A percentile compares a stretch with the other conserved stretches of the same genome.
These are phyloP conservation scores for Drosophila bocki DNA, from an alignment of 1,140 invertebrate genomes.

Conservation along the genomic window DNA sequence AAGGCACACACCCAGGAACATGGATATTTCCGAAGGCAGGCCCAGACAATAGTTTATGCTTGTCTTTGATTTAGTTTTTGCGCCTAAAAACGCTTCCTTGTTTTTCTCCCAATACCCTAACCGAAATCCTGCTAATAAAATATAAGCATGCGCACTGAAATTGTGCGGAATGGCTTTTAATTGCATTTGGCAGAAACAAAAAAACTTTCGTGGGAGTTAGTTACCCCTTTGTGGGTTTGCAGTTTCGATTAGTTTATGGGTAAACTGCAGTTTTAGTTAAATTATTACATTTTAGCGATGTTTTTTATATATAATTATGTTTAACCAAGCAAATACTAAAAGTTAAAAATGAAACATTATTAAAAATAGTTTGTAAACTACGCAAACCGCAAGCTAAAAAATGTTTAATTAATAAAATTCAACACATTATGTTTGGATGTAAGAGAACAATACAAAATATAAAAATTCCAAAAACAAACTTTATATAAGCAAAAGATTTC, in stretches of 20 bases:
- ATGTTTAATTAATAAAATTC: not conserved
- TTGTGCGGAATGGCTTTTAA: constrained; percentile 49
- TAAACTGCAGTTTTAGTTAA: not conserved
- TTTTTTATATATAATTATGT: not conserved
- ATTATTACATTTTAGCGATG: not conserved
- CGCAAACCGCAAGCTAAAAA: not conserved
- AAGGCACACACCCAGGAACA: not conserved
- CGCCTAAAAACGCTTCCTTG: constrained; percentile 14
- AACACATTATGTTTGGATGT: not conserved
- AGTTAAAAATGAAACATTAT: not conserved
- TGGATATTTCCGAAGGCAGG: constrained; percentile 17
- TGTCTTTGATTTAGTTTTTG: constrained; percentile 22
- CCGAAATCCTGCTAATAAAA: constrained; percentile 1
- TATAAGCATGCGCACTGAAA: constrained; percentile 53
- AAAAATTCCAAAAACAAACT: too few relatives aligned
- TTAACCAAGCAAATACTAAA: not conserved
- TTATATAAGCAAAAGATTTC: not conserved
- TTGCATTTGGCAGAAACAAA: constrained; percentile 19
- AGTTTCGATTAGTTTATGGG: not conserved
- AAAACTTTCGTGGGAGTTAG: not conserved
- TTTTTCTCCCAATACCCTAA: not conserved
- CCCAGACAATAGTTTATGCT: constrained; percentile 59
- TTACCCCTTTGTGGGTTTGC: not conserved
- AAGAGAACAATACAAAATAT: not conserved
- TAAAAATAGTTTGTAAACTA: not conserved